Base-by-base conservation (phyloP, 1,140 invertebrate genomes). In the Pemphigus obesinymphae region DNA sequence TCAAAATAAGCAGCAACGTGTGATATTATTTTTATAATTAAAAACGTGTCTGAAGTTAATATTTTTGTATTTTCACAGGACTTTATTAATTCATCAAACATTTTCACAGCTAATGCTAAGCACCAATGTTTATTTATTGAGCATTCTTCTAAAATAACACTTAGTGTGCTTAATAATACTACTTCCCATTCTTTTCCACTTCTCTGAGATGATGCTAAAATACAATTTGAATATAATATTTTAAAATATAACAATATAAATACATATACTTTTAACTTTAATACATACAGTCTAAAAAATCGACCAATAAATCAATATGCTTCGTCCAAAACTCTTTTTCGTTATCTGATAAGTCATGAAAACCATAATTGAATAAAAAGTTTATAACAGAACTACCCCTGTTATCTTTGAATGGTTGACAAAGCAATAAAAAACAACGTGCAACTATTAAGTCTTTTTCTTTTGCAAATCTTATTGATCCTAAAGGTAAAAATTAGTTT, bases 271-370 rank as follows among this genome's bases (percentile, higher is more conserved):
- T 66, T 34, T n/a, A 3, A 17, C 6, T 26, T 26, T 26, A 15
- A 73, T 31, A 50, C 70, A 11, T 80, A 80, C 76, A 29, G 31
- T 80, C 76, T 1, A 80, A 20, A 63, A 80, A 63, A 0, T 45
- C 37, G 1, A 45, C 29, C 17, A 80, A 13, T 17, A 63, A 11
- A 10, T 80, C 76, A n/a, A 55, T 55, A 3, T 80, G 76, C 31
- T 80, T 80, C 6, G 26, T 80, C 76, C 76, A 80, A 43, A 80
- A 80, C 23, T 58, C 55, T 61, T 80, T 80, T 29, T 80, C 55
- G 11, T 43, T 61, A 20, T 80, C 76, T 2, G 55, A 80, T 20
- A 80, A 63, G 15, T 80, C 76, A n/a, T 80, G 37, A 63, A 63
- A 63, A 11, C 76, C 76, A 45, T 80, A 80, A 45, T 80, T 80